phyloP scores from a whole-genome alignment of 1,140 invertebrate genomes.

The Bactericera cockerelli region DNA sequence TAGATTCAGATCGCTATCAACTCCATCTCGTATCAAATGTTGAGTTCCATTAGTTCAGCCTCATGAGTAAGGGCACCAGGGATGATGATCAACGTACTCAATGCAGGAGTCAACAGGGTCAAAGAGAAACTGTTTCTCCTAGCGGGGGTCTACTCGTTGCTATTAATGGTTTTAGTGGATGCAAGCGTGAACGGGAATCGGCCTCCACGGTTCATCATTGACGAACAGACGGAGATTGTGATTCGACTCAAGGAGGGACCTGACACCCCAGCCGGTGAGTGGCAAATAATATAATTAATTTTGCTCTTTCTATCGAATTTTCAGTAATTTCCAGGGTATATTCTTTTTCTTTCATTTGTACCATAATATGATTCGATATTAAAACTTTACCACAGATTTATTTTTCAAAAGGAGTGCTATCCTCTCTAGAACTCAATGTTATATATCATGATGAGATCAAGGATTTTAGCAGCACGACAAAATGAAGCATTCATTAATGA shows the following conservation, averaged over 20 bases:
- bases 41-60: not conserved
- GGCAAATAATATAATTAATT: not conserved
- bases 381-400: no score
- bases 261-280: constrained; percentile 68
- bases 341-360: no score
- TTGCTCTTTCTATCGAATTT: no score
- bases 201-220: constrained; percentile 65
- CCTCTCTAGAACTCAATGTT: no score
- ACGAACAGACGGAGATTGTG: constrained; percentile 77
- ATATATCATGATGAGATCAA: no score
- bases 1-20: no score
- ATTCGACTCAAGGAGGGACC: constrained; percentile 70
- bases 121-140: not conserved
- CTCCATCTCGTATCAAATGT: no score
- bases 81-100: not conserved
- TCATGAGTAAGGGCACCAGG: not conserved
- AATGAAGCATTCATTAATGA: no score
- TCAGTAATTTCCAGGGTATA: no score
- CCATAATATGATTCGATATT: no score
- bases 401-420: no score
- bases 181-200: constrained; percentile 36
- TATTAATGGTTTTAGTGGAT: not conserved
- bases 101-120: not conserved
- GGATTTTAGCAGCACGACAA: no score
- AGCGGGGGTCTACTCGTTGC: not conserved